Conservation (phyloP, 2,797 vertebrate genomes). For the Enteromius anoplus region DNA sequence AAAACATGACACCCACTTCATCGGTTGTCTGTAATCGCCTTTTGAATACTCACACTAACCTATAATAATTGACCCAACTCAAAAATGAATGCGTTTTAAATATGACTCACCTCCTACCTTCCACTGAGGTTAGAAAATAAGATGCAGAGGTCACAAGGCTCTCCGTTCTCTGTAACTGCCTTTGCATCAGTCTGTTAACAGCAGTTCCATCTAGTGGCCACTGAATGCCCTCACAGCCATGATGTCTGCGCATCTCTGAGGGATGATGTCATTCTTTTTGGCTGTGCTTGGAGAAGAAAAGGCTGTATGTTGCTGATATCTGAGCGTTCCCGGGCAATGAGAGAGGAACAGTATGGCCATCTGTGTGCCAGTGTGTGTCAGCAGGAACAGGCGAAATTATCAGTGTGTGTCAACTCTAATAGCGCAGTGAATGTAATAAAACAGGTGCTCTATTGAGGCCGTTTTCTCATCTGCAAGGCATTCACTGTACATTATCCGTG, state of each 20-base stretch:
- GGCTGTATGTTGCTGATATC: constrained; percentile 34
- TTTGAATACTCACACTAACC: background rate
- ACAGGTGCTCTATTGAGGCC: background rate
- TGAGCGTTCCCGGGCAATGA: constrained; percentile 29
- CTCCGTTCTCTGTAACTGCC: constrained; percentile 58
- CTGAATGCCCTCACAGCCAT: constrained; percentile 25
- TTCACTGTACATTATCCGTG: background rate
- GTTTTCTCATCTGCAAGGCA: background rate
- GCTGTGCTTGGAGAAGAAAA: constrained; percentile 21
- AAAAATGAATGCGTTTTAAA: background rate
- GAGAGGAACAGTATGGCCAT: constrained; percentile 45
- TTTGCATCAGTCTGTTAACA: constrained; percentile 17
- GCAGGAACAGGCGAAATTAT: constrained; percentile 15
- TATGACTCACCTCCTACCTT: background rate
- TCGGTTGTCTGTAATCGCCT: background rate
- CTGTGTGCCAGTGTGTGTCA: constrained; percentile 48
- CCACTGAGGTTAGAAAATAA: background rate
- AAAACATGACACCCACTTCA: background rate
- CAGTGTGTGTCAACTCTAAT: constrained; percentile 1
- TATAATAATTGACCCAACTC: background rate
- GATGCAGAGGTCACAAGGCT: constrained; percentile 61
- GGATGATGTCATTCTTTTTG: constrained; percentile 55
- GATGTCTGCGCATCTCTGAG: background rate
- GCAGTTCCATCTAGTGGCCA: constrained; percentile 70
- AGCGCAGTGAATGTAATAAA: constrained; percentile 1